phyloP scores from a whole-genome alignment of 1,140 invertebrate species.

The Drosophila kurseongensis region DNA sequence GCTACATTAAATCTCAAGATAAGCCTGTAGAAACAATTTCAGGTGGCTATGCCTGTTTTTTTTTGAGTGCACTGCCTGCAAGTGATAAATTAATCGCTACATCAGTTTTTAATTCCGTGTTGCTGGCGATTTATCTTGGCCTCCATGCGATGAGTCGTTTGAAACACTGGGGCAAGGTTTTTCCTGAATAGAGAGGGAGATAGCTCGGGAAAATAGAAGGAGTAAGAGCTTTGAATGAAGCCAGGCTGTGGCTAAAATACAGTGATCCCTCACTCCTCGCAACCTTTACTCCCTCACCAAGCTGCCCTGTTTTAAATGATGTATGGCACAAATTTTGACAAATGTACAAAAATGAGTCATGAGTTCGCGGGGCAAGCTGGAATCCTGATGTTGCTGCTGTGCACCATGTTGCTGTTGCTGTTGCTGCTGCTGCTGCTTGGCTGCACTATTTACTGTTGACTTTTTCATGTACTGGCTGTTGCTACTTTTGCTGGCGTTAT shows the following conservation, averaged over 20 bases:
- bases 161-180: constrained; percentile 36
- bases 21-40: too few species aligned
- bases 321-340: constrained; percentile 82
- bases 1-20: too few species aligned
- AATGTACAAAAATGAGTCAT: constrained; percentile 84
- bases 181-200: constrained; percentile 1
- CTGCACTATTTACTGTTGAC: constrained; percentile 75
- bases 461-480: constrained; percentile 72
- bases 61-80: constrained; percentile 33
- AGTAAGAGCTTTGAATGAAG: constrained; percentile 15
- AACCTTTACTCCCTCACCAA: constrained; percentile 19
- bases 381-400: constrained; percentile 46
- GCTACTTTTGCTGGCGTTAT: constrained; percentile 53
- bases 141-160: constrained; percentile 62
- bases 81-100: constrained; percentile 85
- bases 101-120: constrained; percentile 85
- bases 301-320: constrained; percentile 78
- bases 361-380: constrained; percentile 76
- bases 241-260: constrained; percentile 22
- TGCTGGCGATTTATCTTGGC: constrained; percentile 81
- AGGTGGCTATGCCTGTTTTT: not conserved
- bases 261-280: constrained; percentile 9
- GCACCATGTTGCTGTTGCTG: constrained; percentile 27
- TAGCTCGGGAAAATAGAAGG: not conserved
- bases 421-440: constrained; percentile 30